Conservation (phyloP, 2,888 invertebrate genomes). For the Chelonus formosanus region DNA sequence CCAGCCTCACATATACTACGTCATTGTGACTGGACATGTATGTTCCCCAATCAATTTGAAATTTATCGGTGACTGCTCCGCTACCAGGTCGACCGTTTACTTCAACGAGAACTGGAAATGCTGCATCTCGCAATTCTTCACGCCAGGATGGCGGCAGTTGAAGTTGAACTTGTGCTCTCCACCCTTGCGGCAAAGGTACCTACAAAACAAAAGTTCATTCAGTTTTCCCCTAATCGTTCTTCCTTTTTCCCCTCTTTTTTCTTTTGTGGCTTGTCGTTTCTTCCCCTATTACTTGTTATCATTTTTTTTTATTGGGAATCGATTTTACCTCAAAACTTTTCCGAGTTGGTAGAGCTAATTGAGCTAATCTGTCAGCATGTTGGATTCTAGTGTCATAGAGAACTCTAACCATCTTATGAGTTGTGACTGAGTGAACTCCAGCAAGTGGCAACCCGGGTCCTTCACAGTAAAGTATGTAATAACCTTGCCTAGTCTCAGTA, state of each 20-base stretch:
- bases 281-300: too few relatives aligned
- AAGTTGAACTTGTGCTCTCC: conserved; percentile 86
- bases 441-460: conserved; percentile 92
- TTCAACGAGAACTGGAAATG: conserved; percentile 88
- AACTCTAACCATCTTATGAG: conserved; percentile 79
- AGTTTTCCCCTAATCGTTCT: too few relatives aligned
- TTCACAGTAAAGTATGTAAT: conserved; percentile 87
- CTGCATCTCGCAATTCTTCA: conserved; percentile 84
- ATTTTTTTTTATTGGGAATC: background rate
- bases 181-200: conserved; percentile 83
- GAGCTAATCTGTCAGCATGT: conserved; percentile 74
- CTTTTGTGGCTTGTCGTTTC: too few relatives aligned
- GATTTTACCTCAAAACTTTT: conserved; percentile 76
- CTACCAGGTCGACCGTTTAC: conserved; percentile 94
- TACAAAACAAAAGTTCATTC: conserved; percentile 32
- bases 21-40: conserved; percentile 92
- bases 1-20: conserved; percentile 89
- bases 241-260: too few relatives aligned
- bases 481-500: conserved; percentile 50
- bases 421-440: conserved; percentile 78
- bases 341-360: conserved; percentile 84
- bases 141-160: conserved; percentile 89
- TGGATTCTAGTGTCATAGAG: conserved; percentile 76
- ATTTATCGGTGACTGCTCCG: conserved; percentile 88
- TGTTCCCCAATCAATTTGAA: conserved; percentile 88